These are phyloP conservation scores for Xiphophorus maculatus DNA, from an alignment of 2,113 vertebrate species.

Conservation along the genomic window DNA sequence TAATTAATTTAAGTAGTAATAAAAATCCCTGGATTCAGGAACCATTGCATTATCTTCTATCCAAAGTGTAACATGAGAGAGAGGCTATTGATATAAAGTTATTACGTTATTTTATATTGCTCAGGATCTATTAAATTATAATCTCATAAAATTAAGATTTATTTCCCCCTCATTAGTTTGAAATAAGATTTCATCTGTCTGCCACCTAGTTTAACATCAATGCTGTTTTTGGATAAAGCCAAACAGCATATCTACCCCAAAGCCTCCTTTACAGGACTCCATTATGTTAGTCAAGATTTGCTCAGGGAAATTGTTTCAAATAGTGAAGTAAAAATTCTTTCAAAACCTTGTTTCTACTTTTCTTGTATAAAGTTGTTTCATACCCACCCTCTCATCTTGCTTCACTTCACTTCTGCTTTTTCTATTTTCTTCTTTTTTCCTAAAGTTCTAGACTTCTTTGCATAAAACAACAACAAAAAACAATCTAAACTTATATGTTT, in stretches of 20 bases:
- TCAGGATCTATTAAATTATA: neutral
- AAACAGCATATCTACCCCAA: too few species aligned
- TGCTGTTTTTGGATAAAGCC: neutral
- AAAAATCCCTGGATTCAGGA: neutral
- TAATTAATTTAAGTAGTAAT: too few species aligned
- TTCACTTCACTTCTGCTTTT: constrained; percentile 12
- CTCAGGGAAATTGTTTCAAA: constrained; percentile 24
- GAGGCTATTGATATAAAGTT: neutral
- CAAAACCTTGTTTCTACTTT: constrained; percentile 30
- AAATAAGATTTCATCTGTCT: neutral
- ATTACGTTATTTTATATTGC: neutral
- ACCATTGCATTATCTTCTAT: neutral
- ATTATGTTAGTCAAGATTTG: constrained; percentile 14
- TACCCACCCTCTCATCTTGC: constrained; percentile 29
- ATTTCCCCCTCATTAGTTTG: too few species aligned
- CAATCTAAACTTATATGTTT: too few species aligned
- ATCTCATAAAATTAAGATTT: too few species aligned
- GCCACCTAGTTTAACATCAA: neutral
- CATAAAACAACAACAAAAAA: too few species aligned
- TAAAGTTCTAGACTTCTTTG: constrained; percentile 27
- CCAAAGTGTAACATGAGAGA: neutral
- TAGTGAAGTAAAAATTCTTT: constrained; percentile 23
- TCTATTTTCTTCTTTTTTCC: constrained; percentile 50
- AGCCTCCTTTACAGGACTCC: too few species aligned
- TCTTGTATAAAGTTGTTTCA: constrained; percentile 39